Evolutionary conservation across 92 coral and sea anemone species (phyloP).

Genomic region (Zoanthus gigantus): DNA sequence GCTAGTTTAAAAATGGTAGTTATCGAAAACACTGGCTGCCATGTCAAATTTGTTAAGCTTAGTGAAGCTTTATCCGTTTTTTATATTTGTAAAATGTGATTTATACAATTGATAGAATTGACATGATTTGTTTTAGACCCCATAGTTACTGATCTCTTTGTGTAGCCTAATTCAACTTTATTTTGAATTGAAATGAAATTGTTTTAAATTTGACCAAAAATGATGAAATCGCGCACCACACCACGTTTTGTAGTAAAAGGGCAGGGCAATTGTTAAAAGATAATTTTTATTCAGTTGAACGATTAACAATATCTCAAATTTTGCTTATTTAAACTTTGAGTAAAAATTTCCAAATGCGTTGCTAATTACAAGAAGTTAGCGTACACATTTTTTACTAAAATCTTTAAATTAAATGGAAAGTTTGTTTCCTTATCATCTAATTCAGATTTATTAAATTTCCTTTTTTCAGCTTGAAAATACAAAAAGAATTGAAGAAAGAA

Average conservation of each 20-base stretch:
- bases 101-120: neutral
- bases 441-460: neutral
- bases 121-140: neutral
- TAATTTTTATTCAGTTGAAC: no score
- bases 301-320: no score
- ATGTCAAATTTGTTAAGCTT: neutral
- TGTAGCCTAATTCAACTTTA: no score
- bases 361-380: neutral
- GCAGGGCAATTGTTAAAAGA: no score
- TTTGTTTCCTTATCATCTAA: neutral
- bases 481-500: constrained; percentile 87
- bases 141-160: no score
- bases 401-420: neutral
- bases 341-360: no score
- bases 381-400: neutral
- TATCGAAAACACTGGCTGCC: neutral
- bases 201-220: no score
- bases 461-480: constrained; percentile 87
- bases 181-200: no score
- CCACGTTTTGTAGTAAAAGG: no score
- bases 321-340: no score
- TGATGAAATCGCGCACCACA: no score
- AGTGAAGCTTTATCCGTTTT: neutral
- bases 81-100: neutral
- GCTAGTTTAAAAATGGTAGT: neutral